Evolutionary conservation across 2,888 invertebrate species (phyloP), one percentile per base, ranked within the genome.

Genomic region (Camponotus fellah): DNA sequence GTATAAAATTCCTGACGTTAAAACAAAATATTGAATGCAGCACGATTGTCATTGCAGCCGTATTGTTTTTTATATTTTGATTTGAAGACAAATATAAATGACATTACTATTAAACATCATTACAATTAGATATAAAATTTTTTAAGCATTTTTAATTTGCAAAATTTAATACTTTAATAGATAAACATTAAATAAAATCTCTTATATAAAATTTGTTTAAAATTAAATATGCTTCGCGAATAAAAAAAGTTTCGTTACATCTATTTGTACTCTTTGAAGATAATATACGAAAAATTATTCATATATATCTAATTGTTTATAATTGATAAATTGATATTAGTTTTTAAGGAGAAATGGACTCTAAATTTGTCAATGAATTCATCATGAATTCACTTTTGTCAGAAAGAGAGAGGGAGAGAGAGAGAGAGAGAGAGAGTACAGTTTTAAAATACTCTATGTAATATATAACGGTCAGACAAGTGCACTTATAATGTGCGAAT

Each of bases 401-500:
- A 68, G 26, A 26, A 26, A 26, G 26, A 26, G 26, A 26, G 2
- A 26, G 26, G 26, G 26, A 26, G 26, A 26, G 26, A 26, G 26
- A 26, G 26, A 26, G 26, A 26, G 26, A 26, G 26, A 26, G 26
- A 26, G 26, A 26, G 26, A 26, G 68, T 53, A 58, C 32, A 58
- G 40, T 68, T 77, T 77, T 56, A n/a, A 58, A 68, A 77, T 40
- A 32, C 56, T 32, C 56, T 68, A 32, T 65, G 40, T 83, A 83
- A 32, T 65, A 56, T 83, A 83, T 72, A 34, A 71, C 65, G 72
- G 66, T 83, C 79, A 79, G 64, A 83, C 65, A 88, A 88, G 89
- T 88, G 87, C 89, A 83, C 88, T 86, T 88, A 88, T 80, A 58
- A 82, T 83, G 79, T 81, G 81, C 80, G 58, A 84, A 82, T 72